These are phyloP conservation scores for Tricholaema leucomelas DNA, from an alignment of 2,113 vertebrate genomes.

Conservation along the genomic window DNA sequence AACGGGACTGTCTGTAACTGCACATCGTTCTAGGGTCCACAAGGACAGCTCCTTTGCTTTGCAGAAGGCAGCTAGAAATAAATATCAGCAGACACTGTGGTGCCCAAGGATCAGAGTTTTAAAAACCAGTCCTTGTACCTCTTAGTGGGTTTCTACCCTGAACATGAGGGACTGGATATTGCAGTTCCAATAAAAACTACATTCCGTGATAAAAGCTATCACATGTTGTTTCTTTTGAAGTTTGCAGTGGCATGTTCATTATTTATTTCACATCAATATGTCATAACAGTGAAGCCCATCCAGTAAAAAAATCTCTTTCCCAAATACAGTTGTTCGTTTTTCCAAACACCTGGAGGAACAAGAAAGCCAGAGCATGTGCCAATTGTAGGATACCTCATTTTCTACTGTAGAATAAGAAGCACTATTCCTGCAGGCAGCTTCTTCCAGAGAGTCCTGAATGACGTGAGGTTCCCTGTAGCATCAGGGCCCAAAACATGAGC, in stretches of 20 bases:
- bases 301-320: background rate
- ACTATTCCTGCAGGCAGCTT: background rate
- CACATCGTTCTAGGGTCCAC: rapidly evolving
- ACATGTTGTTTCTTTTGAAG: background rate
- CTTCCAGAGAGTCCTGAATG: background rate
- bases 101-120: background rate
- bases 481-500: background rate
- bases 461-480: background rate
- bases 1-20: rapidly evolving
- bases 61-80: background rate
- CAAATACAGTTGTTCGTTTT: rapidly evolving
- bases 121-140: background rate
- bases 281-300: background rate
- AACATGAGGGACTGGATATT: background rate
- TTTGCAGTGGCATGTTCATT: background rate
- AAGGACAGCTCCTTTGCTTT: background rate
- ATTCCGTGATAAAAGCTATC: background rate
- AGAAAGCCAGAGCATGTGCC: background rate
- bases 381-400: background rate
- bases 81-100: background rate
- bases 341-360: background rate
- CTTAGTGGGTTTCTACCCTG: background rate
- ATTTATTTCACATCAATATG: background rate
- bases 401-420: background rate
- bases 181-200: background rate